Evolutionary conservation across 2,888 invertebrate genomes (phyloP).

Genomic region (Acrobasis consociella): DNA sequence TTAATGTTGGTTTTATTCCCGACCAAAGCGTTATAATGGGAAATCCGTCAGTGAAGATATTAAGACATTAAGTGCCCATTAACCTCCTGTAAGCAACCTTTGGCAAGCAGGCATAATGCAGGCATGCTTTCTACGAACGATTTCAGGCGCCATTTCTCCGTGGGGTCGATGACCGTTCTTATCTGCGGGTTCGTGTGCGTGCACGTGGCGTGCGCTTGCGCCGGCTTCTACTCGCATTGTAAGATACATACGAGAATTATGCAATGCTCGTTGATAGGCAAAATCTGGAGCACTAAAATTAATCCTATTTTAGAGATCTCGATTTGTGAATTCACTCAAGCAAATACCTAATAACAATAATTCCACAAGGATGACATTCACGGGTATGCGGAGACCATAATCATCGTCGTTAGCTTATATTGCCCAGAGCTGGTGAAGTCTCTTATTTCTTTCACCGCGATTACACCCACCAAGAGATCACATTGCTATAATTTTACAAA

Average conservation of each 20-base stretch:
- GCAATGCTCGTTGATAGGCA: constrained; percentile 58
- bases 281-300: not conserved
- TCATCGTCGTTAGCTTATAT: too few species aligned
- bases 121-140: constrained; percentile 52
- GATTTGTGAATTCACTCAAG: too few species aligned
- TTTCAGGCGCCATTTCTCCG: constrained; percentile 75
- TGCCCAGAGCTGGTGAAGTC: too few species aligned
- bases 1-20: constrained; percentile 22
- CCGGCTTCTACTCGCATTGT: constrained; percentile 50
- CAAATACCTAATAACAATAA: too few species aligned
- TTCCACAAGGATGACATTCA: too few species aligned
- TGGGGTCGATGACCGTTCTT: constrained; percentile 71
- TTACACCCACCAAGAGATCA: too few species aligned
- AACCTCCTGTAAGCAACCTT: constrained; percentile 37
- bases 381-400: too few species aligned
- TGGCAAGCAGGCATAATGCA: constrained; percentile 6
- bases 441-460: too few species aligned
- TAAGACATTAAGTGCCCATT: constrained; percentile 26
- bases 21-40: not conserved
- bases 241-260: constrained; percentile 55
- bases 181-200: constrained; percentile 62
- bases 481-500: too few species aligned
- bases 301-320: not conserved
- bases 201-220: constrained; percentile 57
- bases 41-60: constrained; percentile 17